phyloP scores from a whole-genome alignment of 2,888 invertebrate species.

The Drosophila mayaguana region DNA sequence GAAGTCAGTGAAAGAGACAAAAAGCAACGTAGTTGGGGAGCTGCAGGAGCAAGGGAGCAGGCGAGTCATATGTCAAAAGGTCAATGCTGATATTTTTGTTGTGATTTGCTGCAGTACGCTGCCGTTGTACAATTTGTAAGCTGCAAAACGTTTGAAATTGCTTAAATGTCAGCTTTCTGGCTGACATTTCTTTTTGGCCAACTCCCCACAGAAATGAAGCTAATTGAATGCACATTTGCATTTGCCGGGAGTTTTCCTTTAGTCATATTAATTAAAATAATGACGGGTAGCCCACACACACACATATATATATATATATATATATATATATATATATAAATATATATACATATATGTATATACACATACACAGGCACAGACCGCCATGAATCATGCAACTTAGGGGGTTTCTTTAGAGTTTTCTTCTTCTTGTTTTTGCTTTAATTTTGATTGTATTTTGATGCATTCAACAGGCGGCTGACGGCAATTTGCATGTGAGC shows the following conservation, averaged over 20 bases:
- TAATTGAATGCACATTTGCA: slow-evolving; percentile 73
- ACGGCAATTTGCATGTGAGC: slow-evolving; percentile 65
- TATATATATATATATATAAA: slow-evolving; percentile 21
- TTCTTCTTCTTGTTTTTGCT: not conserved
- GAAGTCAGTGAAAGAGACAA: slow-evolving; percentile 44
- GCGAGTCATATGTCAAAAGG: slow-evolving; percentile 78
- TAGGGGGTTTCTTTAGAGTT: slow-evolving; percentile 12
- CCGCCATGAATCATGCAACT: slow-evolving; percentile 58
- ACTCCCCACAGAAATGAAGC: slow-evolving; percentile 24
- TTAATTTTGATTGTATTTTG: slow-evolving; percentile 83
- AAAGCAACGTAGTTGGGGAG: slow-evolving; percentile 1
- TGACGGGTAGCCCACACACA: slow-evolving; percentile 48
- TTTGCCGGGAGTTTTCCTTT: slow-evolving; percentile 44
- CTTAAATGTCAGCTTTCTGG: slow-evolving; percentile 69
- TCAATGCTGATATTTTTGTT: slow-evolving; percentile 76
- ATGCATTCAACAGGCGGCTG: slow-evolving; percentile 67
- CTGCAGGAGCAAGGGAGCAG: slow-evolving; percentile 21
- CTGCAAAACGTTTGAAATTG: slow-evolving; percentile 75
- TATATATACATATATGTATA: slow-evolving; percentile 26
- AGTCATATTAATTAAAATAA: slow-evolving; percentile 75
- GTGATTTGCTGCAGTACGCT: slow-evolving; percentile 44
- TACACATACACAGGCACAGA: slow-evolving; percentile 2
- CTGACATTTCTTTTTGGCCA: slow-evolving; percentile 57
- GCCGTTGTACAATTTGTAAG: slow-evolving; percentile 73
- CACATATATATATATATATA: slow-evolving; percentile 21